Conservation (phyloP, 1,140 invertebrate genomes). For the Papilio glaucus region DNA sequence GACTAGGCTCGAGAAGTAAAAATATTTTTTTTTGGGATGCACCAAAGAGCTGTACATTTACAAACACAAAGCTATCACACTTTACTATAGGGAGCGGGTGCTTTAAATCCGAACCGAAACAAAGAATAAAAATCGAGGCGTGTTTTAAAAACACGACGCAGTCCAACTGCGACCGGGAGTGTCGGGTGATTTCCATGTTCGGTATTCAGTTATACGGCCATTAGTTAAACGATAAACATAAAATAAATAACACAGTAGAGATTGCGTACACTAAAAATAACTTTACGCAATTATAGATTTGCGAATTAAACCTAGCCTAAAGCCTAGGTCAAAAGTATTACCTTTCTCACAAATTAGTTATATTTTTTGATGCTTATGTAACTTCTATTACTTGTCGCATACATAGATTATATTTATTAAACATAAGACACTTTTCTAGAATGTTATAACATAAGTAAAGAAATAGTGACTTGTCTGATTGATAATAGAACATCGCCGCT, state of each 20-base stretch:
- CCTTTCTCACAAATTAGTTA: neutral
- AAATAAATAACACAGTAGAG: neutral
- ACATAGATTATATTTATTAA: neutral
- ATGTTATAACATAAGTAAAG: neutral
- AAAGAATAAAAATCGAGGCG: slow-evolving; percentile 28
- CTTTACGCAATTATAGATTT: neutral
- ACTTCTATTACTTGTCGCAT: neutral
- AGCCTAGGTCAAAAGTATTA: slow-evolving; percentile 7
- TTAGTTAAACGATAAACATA: slow-evolving; percentile 5
- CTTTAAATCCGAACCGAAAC: slow-evolving; percentile 30
- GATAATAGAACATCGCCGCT: neutral
- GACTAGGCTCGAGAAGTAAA: neutral
- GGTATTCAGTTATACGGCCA: slow-evolving; percentile 32
- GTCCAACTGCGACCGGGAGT: slow-evolving; percentile 6
- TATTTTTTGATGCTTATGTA: neutral
- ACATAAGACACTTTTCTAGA: neutral
- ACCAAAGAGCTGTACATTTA: slow-evolving; percentile 19
- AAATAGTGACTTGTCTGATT: too few species aligned
- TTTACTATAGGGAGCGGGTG: slow-evolving; percentile 32
- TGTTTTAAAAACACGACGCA: slow-evolving; percentile 21
- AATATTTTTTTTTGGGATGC: neutral
- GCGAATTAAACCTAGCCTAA: neutral
- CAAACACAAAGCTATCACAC: slow-evolving; percentile 32
- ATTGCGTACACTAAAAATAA: slow-evolving; percentile 1
- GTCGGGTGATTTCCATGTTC: slow-evolving; percentile 16